Evolutionary conservation across 2,888 invertebrate genomes (phyloP).

Genomic region (Eristalis arbustorum): DNA sequence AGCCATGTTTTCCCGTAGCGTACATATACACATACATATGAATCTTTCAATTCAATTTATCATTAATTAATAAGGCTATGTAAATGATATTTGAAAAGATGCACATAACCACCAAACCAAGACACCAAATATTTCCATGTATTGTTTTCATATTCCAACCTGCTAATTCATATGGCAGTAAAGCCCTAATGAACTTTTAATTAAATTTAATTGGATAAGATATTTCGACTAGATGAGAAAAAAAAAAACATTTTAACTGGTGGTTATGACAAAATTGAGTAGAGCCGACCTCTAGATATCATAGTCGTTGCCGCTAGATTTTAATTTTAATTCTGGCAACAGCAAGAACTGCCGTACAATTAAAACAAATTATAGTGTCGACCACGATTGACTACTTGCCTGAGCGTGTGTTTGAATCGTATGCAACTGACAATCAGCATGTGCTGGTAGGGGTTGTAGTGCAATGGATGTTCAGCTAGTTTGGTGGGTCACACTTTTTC

Average conservation of each 20-base stretch:
- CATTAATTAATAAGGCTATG: not conserved
- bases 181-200: conserved; percentile 62
- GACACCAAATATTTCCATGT: not conserved
- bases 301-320: conserved; percentile 46
- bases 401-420: not conserved
- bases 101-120: too few relatives aligned
- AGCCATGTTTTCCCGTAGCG: not conserved
- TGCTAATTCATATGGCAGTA: not conserved
- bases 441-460: conserved; percentile 53
- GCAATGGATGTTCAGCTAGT: conserved; percentile 54
- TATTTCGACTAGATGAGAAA: conserved; percentile 50
- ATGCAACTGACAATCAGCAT: conserved; percentile 60
- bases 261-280: conserved; percentile 44
- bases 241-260: conserved; percentile 48
- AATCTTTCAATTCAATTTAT: not conserved
- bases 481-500: conserved; percentile 43
- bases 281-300: conserved; percentile 17
- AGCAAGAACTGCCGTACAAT: conserved; percentile 59
- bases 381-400: not conserved
- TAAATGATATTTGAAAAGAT: not conserved
- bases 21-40: not conserved
- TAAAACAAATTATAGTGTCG: conserved; percentile 56
- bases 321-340: conserved; percentile 55
- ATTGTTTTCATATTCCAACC: not conserved
- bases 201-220: conserved; percentile 64